Base-by-base conservation (phyloP, 1,140 invertebrate genomes). In the Trichomalopsis sarcophagae region DNA sequence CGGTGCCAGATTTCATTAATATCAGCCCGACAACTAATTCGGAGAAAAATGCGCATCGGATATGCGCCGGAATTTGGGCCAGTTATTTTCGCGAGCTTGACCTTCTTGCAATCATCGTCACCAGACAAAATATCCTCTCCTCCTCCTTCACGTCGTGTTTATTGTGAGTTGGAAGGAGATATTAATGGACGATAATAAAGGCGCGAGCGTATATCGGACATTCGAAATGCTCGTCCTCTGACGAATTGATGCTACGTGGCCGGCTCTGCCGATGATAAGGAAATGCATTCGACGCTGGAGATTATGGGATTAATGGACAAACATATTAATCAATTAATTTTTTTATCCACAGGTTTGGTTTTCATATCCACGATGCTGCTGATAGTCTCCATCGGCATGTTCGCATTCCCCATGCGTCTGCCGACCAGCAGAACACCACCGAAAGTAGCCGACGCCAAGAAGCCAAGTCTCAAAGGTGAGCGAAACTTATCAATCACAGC, bases 311-410 rank as follows among this genome's bases (percentile, higher is more conserved):
- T 2, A 44, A 44, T 44, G 40, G 0, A 44, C 1, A 6, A 44
- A 44, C 7, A 9, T 44, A 9, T 9, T 44, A 10, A 44, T 44
- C 6, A 44, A 10, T 1, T 6, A 6, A 74, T 21, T 68, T 21
- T 66, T 84, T 85, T 85, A 30, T 83, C 92, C 92, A 0, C 91
- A 95, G 96, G 97, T 73, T 93, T 97, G 87, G 96, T 98, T 47
- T 93, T 98, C 77, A 97, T 98, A 82, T 96, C 97, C 1, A 95
- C 95, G 0, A 94, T 97, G 87, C 94, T 98, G 87, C 94, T 97
- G 90, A 87, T 98, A 47, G 95, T 97, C 71, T 96, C 97, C 14
- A 92, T 97, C 36, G 95, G 96, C 40, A 98, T 98, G 97, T 98
- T 98, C 93, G 96, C 96, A 62, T 98, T 98, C 91, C 98, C 97